phyloP scores from a whole-genome alignment of 1,140 invertebrate genomes.

The fruit fly (Drosophila melanogaster) region Release_6_plus_ISO1_MT NT_033777.3:25116001-25116500 shows the following conservation, averaged over 20 bases:
- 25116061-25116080: not conserved
- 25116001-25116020: constrained; percentile 76
- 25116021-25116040: constrained; percentile 37
- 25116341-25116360: too few species aligned
- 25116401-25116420: too few species aligned
- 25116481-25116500: too few species aligned
- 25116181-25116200: constrained; percentile 1
- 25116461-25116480: too few species aligned
- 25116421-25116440: too few species aligned
- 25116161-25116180: constrained; percentile 40
- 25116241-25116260: not conserved
- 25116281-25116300: not conserved
- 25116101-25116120: constrained; percentile 56
- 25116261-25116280: not conserved
- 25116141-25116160: constrained; percentile 70
- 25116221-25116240: not conserved
- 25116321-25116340: not conserved
- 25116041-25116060: constrained; percentile 34
- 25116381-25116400: too few species aligned
- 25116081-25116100: not conserved
- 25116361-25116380: too few species aligned
- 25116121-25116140: constrained; percentile 48
- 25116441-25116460: not conserved
- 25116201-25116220: not conserved
- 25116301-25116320: not conserved